phyloP scores from a whole-genome alignment of 1,140 invertebrate species.

The Subanguina moxae region DNA sequence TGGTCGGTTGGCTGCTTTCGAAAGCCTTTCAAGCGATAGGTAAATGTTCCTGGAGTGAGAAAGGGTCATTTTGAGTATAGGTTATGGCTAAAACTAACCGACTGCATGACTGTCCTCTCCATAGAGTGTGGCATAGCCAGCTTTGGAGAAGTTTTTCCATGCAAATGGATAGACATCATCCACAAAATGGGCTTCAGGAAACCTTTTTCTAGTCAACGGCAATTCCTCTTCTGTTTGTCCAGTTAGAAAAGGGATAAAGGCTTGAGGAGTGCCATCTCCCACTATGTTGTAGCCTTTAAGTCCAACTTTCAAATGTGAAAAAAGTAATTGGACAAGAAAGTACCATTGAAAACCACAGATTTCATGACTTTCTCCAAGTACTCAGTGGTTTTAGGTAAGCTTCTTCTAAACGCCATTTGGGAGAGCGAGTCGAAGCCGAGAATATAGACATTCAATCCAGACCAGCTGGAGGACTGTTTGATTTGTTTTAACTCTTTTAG shows the following conservation, averaged over 20 bases:
- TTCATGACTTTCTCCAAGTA: constrained; percentile 80
- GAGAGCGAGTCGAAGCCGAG: constrained; percentile 87
- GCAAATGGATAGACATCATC: constrained; percentile 69
- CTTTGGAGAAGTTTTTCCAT: constrained; percentile 62
- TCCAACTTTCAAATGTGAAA: not conserved
- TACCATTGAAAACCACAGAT: constrained; percentile 51
- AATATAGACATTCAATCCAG: constrained; percentile 75
- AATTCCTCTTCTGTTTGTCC: constrained; percentile 79
- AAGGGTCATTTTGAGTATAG: not conserved
- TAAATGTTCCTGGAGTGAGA: constrained; percentile 68
- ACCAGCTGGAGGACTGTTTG: constrained; percentile 18
- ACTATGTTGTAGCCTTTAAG: constrained; percentile 66
- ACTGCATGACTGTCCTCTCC: constrained; percentile 78
- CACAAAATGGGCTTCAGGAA: constrained; percentile 69
- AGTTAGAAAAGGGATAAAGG: constrained; percentile 82
- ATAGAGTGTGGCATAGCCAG: constrained; percentile 73
- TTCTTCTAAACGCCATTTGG: constrained; percentile 77
- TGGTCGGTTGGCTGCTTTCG: constrained; percentile 78
- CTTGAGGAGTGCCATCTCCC: constrained; percentile 87
- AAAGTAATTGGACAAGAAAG: not conserved
- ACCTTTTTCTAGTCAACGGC: constrained; percentile 68
- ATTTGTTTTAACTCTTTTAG: constrained; percentile 4
- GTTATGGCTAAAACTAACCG: constrained; percentile 61
- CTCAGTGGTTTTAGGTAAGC: constrained; percentile 75
- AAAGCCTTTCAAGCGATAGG: constrained; percentile 84